Conservation (phyloP, 2,888 invertebrate species). For the Lysandra coridon region DNA sequence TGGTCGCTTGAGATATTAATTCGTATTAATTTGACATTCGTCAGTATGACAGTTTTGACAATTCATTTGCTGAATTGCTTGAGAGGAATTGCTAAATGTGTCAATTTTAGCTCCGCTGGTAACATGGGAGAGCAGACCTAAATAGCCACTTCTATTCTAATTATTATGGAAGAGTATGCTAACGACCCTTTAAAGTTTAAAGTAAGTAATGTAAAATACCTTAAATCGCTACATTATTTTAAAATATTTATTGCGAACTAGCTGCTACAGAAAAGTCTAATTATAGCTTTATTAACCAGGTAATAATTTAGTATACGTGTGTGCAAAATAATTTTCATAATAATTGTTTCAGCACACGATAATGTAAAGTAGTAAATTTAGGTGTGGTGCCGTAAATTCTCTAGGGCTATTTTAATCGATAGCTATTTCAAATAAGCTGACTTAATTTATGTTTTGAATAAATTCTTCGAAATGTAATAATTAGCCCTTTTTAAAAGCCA, state of each 20-base stretch:
- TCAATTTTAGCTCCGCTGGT: no score
- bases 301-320: not conserved
- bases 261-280: not conserved
- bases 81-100: no score
- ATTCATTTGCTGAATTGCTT: no score
- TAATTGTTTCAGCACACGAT: constrained; percentile 16
- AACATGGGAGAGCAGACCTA: no score
- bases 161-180: no score
- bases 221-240: not conserved
- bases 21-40: no score
- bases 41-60: no score
- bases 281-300: not conserved
- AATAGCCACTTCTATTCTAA: no score
- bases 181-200: not conserved
- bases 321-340: not conserved
- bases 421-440: not conserved
- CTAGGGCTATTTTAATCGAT: not conserved
- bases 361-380: not conserved
- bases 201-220: not conserved
- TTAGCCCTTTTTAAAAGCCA: no score
- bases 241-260: not conserved
- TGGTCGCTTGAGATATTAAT: no score
- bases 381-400: not conserved
- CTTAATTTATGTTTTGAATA: not conserved
- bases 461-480: no score